phyloP scores from a whole-genome alignment of 2,113 vertebrate genomes.

The Channa argus region DNA sequence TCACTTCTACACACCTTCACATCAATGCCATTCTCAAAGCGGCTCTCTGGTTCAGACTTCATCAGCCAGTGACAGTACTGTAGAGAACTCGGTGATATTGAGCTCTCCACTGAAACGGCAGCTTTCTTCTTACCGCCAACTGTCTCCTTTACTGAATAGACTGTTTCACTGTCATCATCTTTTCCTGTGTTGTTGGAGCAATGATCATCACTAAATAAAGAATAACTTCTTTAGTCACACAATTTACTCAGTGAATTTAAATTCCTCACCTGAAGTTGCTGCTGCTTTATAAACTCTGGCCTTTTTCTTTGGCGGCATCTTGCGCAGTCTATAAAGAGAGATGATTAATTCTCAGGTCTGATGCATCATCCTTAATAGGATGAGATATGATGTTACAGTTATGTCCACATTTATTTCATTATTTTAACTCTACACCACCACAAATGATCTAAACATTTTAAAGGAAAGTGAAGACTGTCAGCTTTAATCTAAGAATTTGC shows the following conservation, averaged over 20 bases:
- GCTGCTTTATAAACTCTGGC: slow-evolving; percentile 55
- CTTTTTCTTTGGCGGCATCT: slow-evolving; percentile 81
- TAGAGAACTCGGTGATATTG: slow-evolving; percentile 31
- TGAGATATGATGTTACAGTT: too few relatives aligned
- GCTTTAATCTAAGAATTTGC: too few relatives aligned
- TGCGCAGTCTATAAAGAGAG: slow-evolving; percentile 35
- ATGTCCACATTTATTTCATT: too few relatives aligned
- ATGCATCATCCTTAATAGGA: background rate
- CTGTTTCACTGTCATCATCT: slow-evolving; percentile 41
- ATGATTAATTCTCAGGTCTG: background rate
- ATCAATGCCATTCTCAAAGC: slow-evolving; percentile 92
- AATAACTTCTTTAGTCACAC: background rate
- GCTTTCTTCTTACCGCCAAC: slow-evolving; percentile 61
- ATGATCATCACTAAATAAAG: background rate
- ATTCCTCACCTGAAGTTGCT: slow-evolving; percentile 69
- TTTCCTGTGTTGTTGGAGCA: slow-evolving; percentile 32
- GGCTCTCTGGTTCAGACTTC: slow-evolving; percentile 97
- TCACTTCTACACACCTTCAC: slow-evolving; percentile 86
- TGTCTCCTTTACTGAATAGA: slow-evolving; percentile 18
- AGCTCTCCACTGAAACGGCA: slow-evolving; percentile 41
- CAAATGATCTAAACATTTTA: too few relatives aligned
- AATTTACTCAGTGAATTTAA: background rate
- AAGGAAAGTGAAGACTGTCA: too few relatives aligned
- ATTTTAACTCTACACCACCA: too few relatives aligned
- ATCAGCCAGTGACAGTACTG: slow-evolving; percentile 88